Base-by-base conservation (phyloP, 2,888 invertebrate species). In the Andrena praecox region DNA sequence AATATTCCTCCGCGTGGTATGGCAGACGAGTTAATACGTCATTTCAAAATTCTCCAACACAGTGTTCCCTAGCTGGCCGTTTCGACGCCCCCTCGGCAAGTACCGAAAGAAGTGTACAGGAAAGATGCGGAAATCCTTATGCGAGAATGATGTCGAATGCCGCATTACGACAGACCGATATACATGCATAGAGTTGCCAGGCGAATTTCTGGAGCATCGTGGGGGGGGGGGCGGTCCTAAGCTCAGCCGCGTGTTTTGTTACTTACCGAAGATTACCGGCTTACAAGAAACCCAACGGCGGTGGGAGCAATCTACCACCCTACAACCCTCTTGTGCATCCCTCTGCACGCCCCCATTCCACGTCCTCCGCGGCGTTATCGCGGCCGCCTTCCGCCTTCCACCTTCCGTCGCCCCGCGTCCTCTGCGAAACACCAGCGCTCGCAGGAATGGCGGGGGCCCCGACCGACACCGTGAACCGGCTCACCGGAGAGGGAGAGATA, bases 261-360 rank as follows among this genome's bases (percentile, higher is more conserved):
- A 87, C 89, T 88, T 86, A 88, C 90, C 87, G 89, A 91, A 92
- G 92, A 91, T 92, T 91, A 91, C 90, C 87, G 87, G 87, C 89
- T 89, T 86, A 87, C 91, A 91, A 91, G 89, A 91, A 91, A 90
- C 85, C 85, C 87, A 82, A 83, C 85, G 82, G 82, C 78, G 81
- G 88, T 80, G 77, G 87, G 83, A 86, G 83, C 87, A 85, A 88
- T 87, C 87, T 82, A 84, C 87, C 84, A 75, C 77, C 85, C 83
- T 72, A 70, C 84, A 80, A 85, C 76, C 87, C 85, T 77, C 71
- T 42, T 70, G 76, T 59, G 63, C 79, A 52, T 35, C 56, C 80
- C 50, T 63, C 80, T 60, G 50, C 69, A n/a, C 31, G 56, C 29
- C 66, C 69, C 60, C 56, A 54, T 79, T 69, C 83, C 78, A 33